These are phyloP conservation scores for Chamaea fasciata DNA, from an alignment of 2,113 vertebrate species.

Conservation along the genomic window DNA sequence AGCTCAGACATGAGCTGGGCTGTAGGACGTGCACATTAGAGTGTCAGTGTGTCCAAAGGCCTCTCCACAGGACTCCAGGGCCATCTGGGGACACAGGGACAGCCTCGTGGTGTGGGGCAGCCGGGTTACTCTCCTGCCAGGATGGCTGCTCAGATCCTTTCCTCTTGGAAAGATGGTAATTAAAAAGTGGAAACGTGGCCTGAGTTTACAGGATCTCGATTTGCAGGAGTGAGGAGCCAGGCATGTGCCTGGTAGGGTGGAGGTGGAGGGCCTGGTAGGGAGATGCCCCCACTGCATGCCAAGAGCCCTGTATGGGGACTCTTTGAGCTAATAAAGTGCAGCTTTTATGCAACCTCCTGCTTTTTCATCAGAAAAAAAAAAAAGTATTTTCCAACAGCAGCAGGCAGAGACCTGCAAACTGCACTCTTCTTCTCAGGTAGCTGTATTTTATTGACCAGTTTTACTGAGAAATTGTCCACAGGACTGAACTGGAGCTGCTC, in stretches of 20 bases:
- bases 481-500: neutral
- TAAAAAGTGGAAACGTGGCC: neutral
- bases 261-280: neutral
- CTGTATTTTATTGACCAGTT: neutral
- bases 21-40: neutral
- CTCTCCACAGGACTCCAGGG: neutral
- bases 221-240: neutral
- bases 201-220: neutral
- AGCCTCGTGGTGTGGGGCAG: neutral
- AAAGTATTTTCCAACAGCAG: neutral
- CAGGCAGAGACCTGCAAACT: neutral
- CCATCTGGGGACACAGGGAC: neutral
- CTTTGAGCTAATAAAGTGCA: neutral
- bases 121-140: neutral
- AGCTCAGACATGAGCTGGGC: neutral
- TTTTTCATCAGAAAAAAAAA: neutral
- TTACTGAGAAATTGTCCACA: neutral
- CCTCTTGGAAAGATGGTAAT: neutral
- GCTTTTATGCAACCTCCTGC: neutral
- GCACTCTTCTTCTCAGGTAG: neutral
- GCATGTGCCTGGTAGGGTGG: fast-evolving
- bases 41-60: neutral
- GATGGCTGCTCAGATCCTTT: neutral
- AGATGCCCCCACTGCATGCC: neutral
- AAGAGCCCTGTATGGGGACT: fast-evolving